Conservation (phyloP, 1,140 invertebrate species). For the Zaprionus inermis region DNA sequence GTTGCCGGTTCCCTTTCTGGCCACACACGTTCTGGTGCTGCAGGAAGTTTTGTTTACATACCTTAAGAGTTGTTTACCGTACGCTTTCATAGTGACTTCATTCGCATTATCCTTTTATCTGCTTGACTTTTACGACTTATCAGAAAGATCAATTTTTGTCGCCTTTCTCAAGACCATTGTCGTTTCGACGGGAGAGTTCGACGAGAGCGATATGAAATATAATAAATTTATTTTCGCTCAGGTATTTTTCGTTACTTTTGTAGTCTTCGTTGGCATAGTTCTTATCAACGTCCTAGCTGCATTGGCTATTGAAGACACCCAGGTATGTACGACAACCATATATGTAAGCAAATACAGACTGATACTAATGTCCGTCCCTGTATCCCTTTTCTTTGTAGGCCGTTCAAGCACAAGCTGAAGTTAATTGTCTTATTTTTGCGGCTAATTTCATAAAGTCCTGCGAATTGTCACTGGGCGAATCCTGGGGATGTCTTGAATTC, state of each 20-base stretch:
- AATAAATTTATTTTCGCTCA: conserved; percentile 84
- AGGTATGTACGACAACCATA: conserved; percentile 48
- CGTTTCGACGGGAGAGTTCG: conserved; percentile 93
- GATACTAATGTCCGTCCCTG: neutral
- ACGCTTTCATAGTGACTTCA: conserved; percentile 90
- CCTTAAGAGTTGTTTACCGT: conserved; percentile 89
- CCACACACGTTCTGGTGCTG: conserved; percentile 91
- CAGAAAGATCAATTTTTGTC: conserved; percentile 84
- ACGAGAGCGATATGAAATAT: conserved; percentile 87
- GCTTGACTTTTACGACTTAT: conserved; percentile 86
- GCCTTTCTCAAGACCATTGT: conserved; percentile 91
- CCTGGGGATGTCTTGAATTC: neutral
- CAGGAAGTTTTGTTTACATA: conserved; percentile 90
- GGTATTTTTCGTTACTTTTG: conserved; percentile 89
- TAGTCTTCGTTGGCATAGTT: conserved; percentile 91
- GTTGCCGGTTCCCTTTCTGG: conserved; percentile 87
- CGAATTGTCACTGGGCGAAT: conserved; percentile 81
- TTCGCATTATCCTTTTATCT: conserved; percentile 91
- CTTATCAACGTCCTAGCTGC: conserved; percentile 91
- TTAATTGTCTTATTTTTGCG: conserved; percentile 88
- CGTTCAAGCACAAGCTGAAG: conserved; percentile 90
- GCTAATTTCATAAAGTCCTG: conserved; percentile 88
- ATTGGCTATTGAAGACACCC: conserved; percentile 90
- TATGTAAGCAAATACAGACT: neutral
- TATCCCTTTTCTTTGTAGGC: conserved; percentile 77